Base-by-base conservation (phyloP, 2,888 invertebrate species). In the Chrysotoxum bicinctum region DNA sequence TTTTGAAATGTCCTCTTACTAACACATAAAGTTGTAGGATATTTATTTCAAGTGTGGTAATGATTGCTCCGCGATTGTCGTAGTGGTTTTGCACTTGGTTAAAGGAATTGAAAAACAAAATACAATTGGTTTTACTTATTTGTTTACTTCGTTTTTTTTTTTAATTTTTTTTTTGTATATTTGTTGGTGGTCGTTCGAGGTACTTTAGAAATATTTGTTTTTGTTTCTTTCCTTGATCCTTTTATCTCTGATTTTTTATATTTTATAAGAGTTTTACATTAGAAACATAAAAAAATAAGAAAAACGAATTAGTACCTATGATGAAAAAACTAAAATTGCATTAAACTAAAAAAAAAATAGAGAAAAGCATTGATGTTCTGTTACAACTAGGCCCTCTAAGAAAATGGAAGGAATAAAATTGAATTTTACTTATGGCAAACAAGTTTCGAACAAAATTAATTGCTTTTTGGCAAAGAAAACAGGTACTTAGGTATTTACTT, bases 21-120 rank as follows among this genome's bases (percentile, higher is more conserved):
- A 23, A 23, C 23, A 52, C 73, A 62, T 52, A 74, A 52, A 62
- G 30, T 54, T 43, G 40, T 48, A 21, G 48, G 52, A 73, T 62
- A 74, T 74, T 64, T 64, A 54, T 52, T 43, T 64, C 62, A 74
- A 74, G 62, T 64, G 73, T 52, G 62, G 73, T 21, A 74, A 74
- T 74, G 73, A 74, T 62, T 62, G 60, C 52, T 52, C 50, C 73
- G 62, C 73, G 73, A 73, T 73, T 73, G 73, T 62, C 30, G 9
- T 54, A 30, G 73, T 62, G 60, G 60, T 73, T 73, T 73, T 60
- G 14, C 60, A 60, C 48, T 60, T 73, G 50, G 60, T 35, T 50
- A 60, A 12, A 60, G 50, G 26, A 60, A 73, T 60, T 73, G 72
- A 26, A 73, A 72, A 73, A 60, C 23, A 37, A 73, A 73, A 60